Evolutionary conservation across 92 coral and sea anemone species (phyloP).

Genomic region (Siderastrea radians): DNA sequence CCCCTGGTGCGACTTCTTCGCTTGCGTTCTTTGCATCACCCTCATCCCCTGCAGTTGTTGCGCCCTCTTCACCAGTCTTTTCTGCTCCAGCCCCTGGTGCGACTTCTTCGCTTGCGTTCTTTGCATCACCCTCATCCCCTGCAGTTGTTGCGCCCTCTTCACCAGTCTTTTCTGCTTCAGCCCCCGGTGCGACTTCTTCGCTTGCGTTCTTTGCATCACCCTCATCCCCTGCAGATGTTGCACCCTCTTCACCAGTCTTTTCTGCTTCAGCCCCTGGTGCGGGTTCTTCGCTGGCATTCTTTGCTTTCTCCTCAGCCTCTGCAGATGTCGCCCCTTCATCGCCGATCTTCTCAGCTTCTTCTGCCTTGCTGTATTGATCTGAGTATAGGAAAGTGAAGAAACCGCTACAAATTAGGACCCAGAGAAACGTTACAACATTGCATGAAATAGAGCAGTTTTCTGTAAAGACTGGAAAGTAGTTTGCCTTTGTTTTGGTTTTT

Average conservation of each 20-base stretch:
- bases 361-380: slow-evolving; percentile 59
- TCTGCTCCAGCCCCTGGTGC: slow-evolving; percentile 15
- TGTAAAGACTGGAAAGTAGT: too few relatives aligned
- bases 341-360: slow-evolving; percentile 13
- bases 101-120: slow-evolving; percentile 2
- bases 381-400: not conserved
- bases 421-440: not conserved
- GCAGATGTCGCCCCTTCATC: slow-evolving; percentile 47
- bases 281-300: slow-evolving; percentile 15
- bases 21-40: not conserved
- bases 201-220: not conserved
- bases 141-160: slow-evolving; percentile 38
- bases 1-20: slow-evolving; percentile 2
- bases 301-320: slow-evolving; percentile 24
- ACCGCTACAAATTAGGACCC: not conserved
- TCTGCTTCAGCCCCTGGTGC: slow-evolving; percentile 11
- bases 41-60: slow-evolving; percentile 22
- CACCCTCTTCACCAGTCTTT: slow-evolving; percentile 21
- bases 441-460: too few relatives aligned
- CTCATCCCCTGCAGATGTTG: slow-evolving; percentile 21
- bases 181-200: slow-evolving; percentile 1
- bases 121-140: not conserved
- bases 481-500: too few relatives aligned
- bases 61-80: slow-evolving; percentile 21
- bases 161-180: slow-evolving; percentile 21